Base-by-base conservation (phyloP, 2,888 invertebrate genomes). In the Drosophila subquinaria region DNA sequence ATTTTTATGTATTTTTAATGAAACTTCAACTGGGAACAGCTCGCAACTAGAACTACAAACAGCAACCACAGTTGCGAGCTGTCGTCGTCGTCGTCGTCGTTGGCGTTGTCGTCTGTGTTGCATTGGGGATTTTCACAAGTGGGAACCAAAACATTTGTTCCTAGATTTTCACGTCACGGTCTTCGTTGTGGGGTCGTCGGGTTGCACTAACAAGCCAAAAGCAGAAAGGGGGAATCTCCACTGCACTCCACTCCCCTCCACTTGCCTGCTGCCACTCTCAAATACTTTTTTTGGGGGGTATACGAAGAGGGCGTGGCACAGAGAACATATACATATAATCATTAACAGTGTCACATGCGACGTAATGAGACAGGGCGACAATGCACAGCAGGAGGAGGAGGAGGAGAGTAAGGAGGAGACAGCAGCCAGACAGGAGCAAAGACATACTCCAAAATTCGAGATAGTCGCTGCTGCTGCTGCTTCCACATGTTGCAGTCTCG, bases 301-400 rank as follows among this genome's bases (percentile, higher is more conserved):
- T 40, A 13, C 13, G 42, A n/a, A 8, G 55, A 20, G 69, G 62
- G 77, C 64, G 69, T 69, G 69, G 68, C 72, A 73, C 30, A 3
- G 42, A 68, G 73, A 72, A 70, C 77, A 79, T 78, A 81, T 76
- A 81, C 87, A 82, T 79, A 91, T 91, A 91, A 92, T 91, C 89
- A 91, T 91, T 91, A 91, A 92, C 90, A 90, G 90, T 91, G 91
- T 91, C 92, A 91, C 89, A 90, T 91, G 89, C 91, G 82, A 90
- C 91, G 91, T 91, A 91, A 91, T 92, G 91, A 91, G 89, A 84
- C 89, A 84, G 79, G 85, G 88, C 79, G 81, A 27, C 81, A 86
- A 68, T 62, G 62, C 43, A 43, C 60, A 64, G 47, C 35, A 40
- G 57, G 23, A 33, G 53, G 43, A 40, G 57, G 23, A 33, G 53